These are phyloP conservation scores for Laupala kohalensis DNA, from an alignment of 1,140 invertebrate species.

Conservation along the genomic window DNA sequence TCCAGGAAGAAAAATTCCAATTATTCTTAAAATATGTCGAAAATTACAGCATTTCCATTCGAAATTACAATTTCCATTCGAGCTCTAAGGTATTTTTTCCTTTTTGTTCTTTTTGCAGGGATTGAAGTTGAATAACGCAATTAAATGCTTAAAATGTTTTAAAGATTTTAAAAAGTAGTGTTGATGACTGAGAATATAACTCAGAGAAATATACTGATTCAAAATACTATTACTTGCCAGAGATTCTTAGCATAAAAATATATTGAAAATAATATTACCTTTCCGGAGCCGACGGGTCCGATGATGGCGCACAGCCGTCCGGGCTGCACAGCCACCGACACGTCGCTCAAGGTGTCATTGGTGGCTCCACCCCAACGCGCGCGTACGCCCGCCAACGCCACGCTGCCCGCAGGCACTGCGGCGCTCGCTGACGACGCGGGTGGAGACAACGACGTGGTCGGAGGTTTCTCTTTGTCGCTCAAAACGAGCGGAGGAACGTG, in stretches of 20 bases:
- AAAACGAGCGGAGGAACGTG: too few species aligned
- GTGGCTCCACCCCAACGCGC: neutral
- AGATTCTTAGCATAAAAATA: neutral
- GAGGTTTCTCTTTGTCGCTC: neutral
- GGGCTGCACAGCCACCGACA: slow-evolving; percentile 23
- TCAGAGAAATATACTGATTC: neutral
- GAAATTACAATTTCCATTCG: too few species aligned
- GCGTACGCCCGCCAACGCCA: neutral
- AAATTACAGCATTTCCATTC: too few species aligned
- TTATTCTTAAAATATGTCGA: too few species aligned
- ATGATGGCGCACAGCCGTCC: slow-evolving; percentile 45
- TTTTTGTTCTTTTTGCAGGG: too few species aligned
- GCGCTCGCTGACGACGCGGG: neutral
- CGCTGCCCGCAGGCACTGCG: neutral
- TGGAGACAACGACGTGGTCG: neutral
- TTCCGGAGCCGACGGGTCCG: slow-evolving; percentile 49
- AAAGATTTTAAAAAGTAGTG: neutral
- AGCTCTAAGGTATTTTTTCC: too few species aligned
- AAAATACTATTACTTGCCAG: neutral
- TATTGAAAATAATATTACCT: slow-evolving; percentile 22
- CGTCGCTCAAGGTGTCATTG: slow-evolving; percentile 19
- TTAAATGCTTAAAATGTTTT: neutral
- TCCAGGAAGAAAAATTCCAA: too few species aligned
- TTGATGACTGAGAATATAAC: neutral
- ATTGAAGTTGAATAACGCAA: too few species aligned